phyloP scores from a whole-genome alignment of 1,140 invertebrate genomes.

The Hyles vespertilio region DNA sequence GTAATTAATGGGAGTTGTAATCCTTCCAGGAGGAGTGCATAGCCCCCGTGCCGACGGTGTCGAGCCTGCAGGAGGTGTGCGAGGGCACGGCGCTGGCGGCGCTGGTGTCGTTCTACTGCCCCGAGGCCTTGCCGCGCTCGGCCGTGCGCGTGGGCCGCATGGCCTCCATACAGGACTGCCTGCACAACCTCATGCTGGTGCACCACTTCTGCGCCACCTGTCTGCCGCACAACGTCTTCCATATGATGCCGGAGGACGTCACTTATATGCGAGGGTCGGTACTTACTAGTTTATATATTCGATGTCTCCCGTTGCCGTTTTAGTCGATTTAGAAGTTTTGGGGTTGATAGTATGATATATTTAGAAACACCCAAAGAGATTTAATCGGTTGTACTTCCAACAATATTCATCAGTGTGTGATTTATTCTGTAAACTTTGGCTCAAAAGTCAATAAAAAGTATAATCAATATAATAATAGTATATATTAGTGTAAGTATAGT shows the following conservation, averaged over 20 bases:
- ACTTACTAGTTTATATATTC: neutral
- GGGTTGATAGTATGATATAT: too few species aligned
- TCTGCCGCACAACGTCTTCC: constrained; percentile 93
- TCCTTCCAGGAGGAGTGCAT: constrained; percentile 52
- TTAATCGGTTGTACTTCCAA: too few species aligned
- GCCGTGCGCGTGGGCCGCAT: constrained; percentile 84
- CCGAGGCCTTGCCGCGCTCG: constrained; percentile 87
- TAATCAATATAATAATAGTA: too few species aligned
- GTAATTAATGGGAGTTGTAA: too few species aligned
- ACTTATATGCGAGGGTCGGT: constrained; percentile 94
- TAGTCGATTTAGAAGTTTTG: too few species aligned
- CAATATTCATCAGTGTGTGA: too few species aligned
- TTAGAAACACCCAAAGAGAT: too few species aligned
- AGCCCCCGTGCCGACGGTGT: constrained; percentile 47
- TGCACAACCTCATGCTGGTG: constrained; percentile 95
- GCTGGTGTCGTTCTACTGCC: constrained; percentile 95
- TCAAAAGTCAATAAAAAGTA: too few species aligned
- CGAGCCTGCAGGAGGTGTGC: constrained; percentile 83
- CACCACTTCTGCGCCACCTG: constrained; percentile 90
- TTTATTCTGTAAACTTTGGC: too few species aligned
- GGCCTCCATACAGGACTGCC: constrained; percentile 84
- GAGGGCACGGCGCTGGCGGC: constrained; percentile 94
- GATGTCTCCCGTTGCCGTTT: too few species aligned
- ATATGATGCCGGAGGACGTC: constrained; percentile 96
- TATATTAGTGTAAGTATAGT: too few species aligned